Conservation (phyloP, 1,140 invertebrate species). For the Yoshiicerus persimilis region DNA sequence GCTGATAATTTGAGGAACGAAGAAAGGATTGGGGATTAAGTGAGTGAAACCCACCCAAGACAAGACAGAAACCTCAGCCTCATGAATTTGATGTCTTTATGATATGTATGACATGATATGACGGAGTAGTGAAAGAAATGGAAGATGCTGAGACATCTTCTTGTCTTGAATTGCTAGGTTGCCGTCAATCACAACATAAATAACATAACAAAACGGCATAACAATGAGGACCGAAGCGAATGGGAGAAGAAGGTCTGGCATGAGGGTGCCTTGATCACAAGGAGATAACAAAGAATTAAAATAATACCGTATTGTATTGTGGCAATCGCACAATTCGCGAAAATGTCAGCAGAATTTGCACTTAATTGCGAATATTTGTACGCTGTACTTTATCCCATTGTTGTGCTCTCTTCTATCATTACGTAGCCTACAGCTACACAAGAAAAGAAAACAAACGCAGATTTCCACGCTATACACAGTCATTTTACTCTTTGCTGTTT, state of each 20-base stretch:
- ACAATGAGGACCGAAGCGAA: not conserved
- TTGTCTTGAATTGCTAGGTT: not conserved
- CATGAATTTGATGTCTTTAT: not conserved
- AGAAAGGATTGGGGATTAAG: not conserved
- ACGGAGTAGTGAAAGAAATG: not conserved
- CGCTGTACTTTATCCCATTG: not conserved
- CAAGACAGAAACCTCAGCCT: not conserved
- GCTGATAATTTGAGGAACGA: not conserved
- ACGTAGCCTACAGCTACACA: not conserved
- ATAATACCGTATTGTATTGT: not conserved
- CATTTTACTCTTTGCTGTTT: not conserved
- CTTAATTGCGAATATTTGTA: not conserved
- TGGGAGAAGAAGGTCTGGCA: not conserved
- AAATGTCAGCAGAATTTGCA: not conserved
- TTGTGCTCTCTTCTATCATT: not conserved
- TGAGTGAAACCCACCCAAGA: not conserved
- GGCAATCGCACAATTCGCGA: not conserved
- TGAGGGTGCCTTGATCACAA: not conserved
- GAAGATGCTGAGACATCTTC: not conserved
- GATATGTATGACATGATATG: not conserved
- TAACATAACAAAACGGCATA: not conserved
- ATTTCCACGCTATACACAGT: not conserved
- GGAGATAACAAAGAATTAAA: not conserved
- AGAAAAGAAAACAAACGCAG: not conserved
- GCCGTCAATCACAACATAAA: not conserved